Percentiles rank a stretch among this genome's conserved stretches.
Evolutionary conservation across 2,888 invertebrate species (phyloP).

Genomic region (Phlogophora meticulosa): DNA sequence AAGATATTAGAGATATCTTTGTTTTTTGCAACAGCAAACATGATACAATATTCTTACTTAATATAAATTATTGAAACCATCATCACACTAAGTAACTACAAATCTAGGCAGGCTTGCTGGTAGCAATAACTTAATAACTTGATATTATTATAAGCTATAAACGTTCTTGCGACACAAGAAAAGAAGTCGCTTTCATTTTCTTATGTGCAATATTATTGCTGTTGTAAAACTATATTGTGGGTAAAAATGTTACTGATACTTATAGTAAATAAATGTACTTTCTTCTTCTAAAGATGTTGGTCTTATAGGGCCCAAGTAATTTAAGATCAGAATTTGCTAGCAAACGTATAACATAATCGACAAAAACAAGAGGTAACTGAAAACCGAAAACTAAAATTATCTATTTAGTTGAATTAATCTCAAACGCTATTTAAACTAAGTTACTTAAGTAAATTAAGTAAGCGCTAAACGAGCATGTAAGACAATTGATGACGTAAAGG

Average conservation of each 20-base stretch:
- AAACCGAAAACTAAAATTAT: not conserved
- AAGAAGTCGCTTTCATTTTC: constrained; percentile 5
- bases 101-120: not conserved
- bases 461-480: no score
- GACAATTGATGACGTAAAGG: no score
- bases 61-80: not conserved
- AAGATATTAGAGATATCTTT: no score
- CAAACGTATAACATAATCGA: not conserved
- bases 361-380: not conserved
- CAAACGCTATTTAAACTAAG: no score
- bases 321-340: no score
- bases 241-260: not conserved
- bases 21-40: not conserved
- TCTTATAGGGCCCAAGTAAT: no score
- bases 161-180: not conserved
- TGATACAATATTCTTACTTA: not conserved
- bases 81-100: constrained; percentile 19
- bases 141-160: constrained; percentile 14
- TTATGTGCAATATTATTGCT: constrained; percentile 6
- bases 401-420: no score
- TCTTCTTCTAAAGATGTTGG: no score
- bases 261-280: not conserved
- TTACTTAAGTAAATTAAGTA: no score
- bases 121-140: constrained; percentile 23
- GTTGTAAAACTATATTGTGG: no score